Base-by-base conservation (phyloP, 2,888 invertebrate genomes). In the Pomacea canaliculata region DNA sequence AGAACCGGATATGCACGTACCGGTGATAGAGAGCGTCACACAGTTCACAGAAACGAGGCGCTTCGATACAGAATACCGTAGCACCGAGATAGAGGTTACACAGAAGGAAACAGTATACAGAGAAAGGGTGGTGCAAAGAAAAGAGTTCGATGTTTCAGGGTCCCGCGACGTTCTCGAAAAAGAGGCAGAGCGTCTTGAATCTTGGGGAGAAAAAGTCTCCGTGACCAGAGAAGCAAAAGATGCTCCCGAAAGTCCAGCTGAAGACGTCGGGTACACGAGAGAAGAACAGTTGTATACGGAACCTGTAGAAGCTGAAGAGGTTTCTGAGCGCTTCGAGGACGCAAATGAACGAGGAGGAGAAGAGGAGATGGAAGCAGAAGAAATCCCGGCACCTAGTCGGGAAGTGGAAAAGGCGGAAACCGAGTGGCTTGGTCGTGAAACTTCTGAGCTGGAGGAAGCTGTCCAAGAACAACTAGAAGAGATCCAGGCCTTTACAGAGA, bases 71-170 rank as follows among this genome's bases (percentile, higher is more conserved):
- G 74, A 68, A 19, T 74, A 74, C 60, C 74, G 74, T 49, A 62
- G 27, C 37, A 69, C 68, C 7, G 74, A 74, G 13, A 62, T 69
- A 8, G 74, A 69, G 46, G 48, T 74, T 49, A 74, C 74, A 13
- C 60, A 74, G 27, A 74, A 69, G n/a, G 74, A 68, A 74, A 69
- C 69, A 16, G 74, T 74, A 23, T 48, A 59, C 51, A 74, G 59
- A 3, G 74, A 74, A n/a, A 69, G 69, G 60, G n/a, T 63, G 19
- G 69, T 74, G 59, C 69, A 69, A 18, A 74, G 68, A 69, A 67
- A 73, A 48, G 73, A 73, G 59, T 48, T 46, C 48, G 10, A 9
- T 9, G 73, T 56, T 5, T 16, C 67, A 56, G 59, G n/a, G 16
- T 56, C 19, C 7, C 56, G 48, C 23, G 59, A 27, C 27, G 46